Conservation (phyloP, 2,888 invertebrate genomes). For the Nephrocerus scutellatus region DNA sequence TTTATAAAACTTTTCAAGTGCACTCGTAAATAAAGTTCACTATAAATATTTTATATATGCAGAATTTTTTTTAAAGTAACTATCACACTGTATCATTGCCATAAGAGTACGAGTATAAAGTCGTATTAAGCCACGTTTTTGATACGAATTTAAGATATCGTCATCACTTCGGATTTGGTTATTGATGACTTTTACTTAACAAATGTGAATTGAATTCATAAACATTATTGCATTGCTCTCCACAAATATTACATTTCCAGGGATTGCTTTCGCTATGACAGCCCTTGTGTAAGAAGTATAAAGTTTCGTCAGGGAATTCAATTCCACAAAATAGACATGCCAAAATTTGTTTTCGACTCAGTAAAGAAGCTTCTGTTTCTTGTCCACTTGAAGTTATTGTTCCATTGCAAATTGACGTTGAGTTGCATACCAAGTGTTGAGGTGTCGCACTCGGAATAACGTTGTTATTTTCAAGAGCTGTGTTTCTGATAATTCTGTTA, state of each 20-base stretch:
- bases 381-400: slow-evolving; percentile 67
- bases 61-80: slow-evolving; percentile 19
- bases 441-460: slow-evolving; percentile 37
- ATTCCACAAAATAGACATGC: slow-evolving; percentile 90
- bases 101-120: too few species aligned
- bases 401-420: slow-evolving; percentile 53
- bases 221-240: slow-evolving; percentile 87
- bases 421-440: slow-evolving; percentile 42
- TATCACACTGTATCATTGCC: slow-evolving; percentile 23
- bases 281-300: slow-evolving; percentile 95
- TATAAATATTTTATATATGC: slow-evolving; percentile 3
- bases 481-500: slow-evolving; percentile 49
- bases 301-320: slow-evolving; percentile 89
- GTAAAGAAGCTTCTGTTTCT: slow-evolving; percentile 50
- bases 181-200: slow-evolving; percentile 88
- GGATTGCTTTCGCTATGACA: slow-evolving; percentile 96
- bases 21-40: slow-evolving; percentile 2
- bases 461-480: slow-evolving; percentile 38
- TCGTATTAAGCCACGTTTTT: too few species aligned
- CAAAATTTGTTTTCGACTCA: slow-evolving; percentile 51
- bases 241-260: slow-evolving; percentile 95
- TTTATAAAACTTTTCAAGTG: too few species aligned
- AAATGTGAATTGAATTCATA: slow-evolving; percentile 97
- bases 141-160: slow-evolving; percentile 20
- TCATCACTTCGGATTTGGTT: slow-evolving; percentile 27